These are phyloP conservation scores for Escarpia spicata DNA, from an alignment of 2,888 invertebrate genomes.

Conservation along the genomic window DNA sequence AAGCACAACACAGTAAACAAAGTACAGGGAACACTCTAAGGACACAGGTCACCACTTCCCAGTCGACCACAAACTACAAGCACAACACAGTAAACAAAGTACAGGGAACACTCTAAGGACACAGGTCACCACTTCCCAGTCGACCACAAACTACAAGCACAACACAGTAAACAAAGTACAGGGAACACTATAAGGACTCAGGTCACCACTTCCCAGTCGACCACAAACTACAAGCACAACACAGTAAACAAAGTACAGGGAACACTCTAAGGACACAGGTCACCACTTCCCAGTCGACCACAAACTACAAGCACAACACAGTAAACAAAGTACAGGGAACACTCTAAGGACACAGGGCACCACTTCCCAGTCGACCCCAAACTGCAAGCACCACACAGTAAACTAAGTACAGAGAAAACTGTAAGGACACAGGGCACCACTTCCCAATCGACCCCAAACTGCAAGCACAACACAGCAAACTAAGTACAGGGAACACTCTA, in stretches of 20 bases:
- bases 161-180: not conserved
- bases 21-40: no score
- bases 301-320: conserved; percentile 31
- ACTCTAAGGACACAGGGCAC: conserved; percentile 76
- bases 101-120: conserved; percentile 58
- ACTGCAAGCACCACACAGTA: conserved; percentile 29
- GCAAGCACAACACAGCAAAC: no score
- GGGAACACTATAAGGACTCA: conserved; percentile 69
- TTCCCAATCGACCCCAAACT: no score
- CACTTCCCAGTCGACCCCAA: conserved; percentile 78
- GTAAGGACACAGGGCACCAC: no score
- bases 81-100: not conserved
- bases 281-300: conserved; percentile 81
- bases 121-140: conserved; percentile 87
- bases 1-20: not conserved
- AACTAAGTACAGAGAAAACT: not conserved
- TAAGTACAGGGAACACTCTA: no score
- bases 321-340: not conserved
- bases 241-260: not conserved
- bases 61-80: conserved; percentile 69
- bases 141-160: conserved; percentile 59
- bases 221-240: conserved; percentile 30
- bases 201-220: conserved; percentile 85
- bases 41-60: conserved; percentile 85
- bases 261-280: conserved; percentile 72